Conservation (phyloP, 2,113 vertebrate genomes). For the Numida meleagris region DNA sequence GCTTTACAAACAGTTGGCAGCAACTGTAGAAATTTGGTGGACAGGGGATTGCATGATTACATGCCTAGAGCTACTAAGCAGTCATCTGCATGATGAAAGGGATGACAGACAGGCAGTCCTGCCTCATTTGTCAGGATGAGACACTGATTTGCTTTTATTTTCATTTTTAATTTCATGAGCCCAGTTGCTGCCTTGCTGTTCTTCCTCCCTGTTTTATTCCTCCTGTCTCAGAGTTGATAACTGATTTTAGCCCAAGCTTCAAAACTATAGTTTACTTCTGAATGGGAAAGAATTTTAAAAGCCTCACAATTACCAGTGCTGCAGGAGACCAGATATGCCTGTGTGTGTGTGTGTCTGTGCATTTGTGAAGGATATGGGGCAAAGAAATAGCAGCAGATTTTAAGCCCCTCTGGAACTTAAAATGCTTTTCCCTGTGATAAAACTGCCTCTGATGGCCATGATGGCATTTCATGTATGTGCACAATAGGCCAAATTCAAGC, state of each 20-base stretch:
- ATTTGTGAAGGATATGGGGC: background rate
- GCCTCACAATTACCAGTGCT: background rate
- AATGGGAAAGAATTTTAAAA: background rate
- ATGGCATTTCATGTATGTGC: background rate
- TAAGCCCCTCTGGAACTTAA: background rate
- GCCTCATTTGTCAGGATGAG: background rate
- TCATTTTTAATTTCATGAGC: background rate
- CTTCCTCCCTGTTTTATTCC: background rate
- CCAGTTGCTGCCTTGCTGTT: background rate
- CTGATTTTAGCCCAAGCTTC: background rate
- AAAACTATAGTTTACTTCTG: background rate
- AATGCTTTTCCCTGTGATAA: background rate
- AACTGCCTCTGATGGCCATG: background rate
- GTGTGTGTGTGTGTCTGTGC: background rate
- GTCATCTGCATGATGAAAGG: background rate
- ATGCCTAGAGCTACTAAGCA: background rate
- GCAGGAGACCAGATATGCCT: background rate
- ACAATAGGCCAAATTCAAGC: background rate
- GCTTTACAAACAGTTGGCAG: background rate
- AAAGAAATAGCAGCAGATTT: background rate
- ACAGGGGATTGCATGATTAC: background rate
- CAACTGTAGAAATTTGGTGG: background rate
- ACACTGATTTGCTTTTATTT: background rate
- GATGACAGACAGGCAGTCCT: background rate
- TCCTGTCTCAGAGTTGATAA: constrained; percentile 21